Evolutionary conservation across 2,113 vertebrate species (phyloP), one percentile per base, ranked within the genome.

Genomic region (Mola mola): DNA sequence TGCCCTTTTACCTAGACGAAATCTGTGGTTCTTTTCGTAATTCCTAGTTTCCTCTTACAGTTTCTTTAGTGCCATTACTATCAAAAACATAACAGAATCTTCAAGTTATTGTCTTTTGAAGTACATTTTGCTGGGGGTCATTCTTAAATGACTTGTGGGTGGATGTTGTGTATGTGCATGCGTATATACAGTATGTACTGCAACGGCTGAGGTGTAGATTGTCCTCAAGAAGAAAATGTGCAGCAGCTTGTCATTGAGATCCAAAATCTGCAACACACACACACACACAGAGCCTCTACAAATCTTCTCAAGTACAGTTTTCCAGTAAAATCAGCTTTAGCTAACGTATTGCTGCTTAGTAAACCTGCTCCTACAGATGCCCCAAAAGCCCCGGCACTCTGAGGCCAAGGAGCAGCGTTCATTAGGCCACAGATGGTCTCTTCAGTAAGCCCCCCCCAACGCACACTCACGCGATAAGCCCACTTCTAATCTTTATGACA

Each of bases 251-350:
- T 83, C 9, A 29, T 9, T 62, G 75, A 83, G 79, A 76, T 82
- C 59, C 63, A 78, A 79, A 67, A 81, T 75, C 72, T 75, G 52
- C 52, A 52, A 65, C 46, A 43, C 62, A 69, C 46, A 78, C 78
- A 59, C 60, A 57, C 40, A 37, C 79, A 75, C 78, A 80, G 64
- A 47, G 44, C 51, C 67, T 79, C 58, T 56, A 78, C 81, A 91
- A 90, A 90, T 82, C 79, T 86, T 83, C 84, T 91, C 81, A 88
- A 89, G 84, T 85, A 59, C 75, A 80, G 84, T 89, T 86, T 88
- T 90, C 83, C 82, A 90, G 86, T 70, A 89, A 90, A 91, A 91
- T 91, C 87, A 88, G 91, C 84, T 90, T 91, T 87, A 90, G 90
- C 90, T 90, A 90, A 91, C 88, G 89, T 91, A 87, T 87, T 72